Evolutionary conservation across 2,888 invertebrate genomes (phyloP).

Genomic region (Dilophus febrilis): DNA sequence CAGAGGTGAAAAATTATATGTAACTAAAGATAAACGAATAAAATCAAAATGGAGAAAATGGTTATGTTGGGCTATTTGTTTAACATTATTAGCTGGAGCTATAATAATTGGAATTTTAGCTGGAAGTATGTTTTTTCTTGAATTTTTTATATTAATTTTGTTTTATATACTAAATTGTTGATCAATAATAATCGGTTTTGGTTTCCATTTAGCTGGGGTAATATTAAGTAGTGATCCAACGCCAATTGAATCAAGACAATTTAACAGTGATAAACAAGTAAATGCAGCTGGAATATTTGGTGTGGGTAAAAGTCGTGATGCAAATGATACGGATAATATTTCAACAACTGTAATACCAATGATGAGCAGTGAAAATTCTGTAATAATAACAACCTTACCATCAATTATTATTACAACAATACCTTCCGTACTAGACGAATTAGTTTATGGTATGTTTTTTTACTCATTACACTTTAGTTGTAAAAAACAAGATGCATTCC

Average conservation of each 20-base stretch:
- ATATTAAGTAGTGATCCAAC: constrained; percentile 47
- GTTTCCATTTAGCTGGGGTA: constrained; percentile 49
- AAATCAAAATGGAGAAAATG: constrained; percentile 47
- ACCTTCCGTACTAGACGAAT: constrained; percentile 30
- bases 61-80: constrained; percentile 51
- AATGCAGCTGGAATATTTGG: constrained; percentile 31
- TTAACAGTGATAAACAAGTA: constrained; percentile 32
- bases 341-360: constrained; percentile 6
- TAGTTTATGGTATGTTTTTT: constrained; percentile 35
- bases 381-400: constrained; percentile 12
- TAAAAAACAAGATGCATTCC: not conserved
- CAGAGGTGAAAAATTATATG: constrained; percentile 68
- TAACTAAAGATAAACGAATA: constrained; percentile 62
- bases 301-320: constrained; percentile 7
- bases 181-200: too few relatives aligned
- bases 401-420: constrained; percentile 13
- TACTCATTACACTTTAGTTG: not conserved
- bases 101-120: constrained; percentile 55
- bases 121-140: constrained; percentile 41
- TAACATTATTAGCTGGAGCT: constrained; percentile 44
- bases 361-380: constrained; percentile 7
- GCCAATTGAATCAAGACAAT: constrained; percentile 37
- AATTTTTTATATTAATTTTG: too few relatives aligned
- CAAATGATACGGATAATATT: constrained; percentile 7
- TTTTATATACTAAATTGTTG: too few relatives aligned